These are phyloP conservation scores for Pseudopipra pipra DNA, from an alignment of 2,113 vertebrate species.

Conservation along the genomic window DNA sequence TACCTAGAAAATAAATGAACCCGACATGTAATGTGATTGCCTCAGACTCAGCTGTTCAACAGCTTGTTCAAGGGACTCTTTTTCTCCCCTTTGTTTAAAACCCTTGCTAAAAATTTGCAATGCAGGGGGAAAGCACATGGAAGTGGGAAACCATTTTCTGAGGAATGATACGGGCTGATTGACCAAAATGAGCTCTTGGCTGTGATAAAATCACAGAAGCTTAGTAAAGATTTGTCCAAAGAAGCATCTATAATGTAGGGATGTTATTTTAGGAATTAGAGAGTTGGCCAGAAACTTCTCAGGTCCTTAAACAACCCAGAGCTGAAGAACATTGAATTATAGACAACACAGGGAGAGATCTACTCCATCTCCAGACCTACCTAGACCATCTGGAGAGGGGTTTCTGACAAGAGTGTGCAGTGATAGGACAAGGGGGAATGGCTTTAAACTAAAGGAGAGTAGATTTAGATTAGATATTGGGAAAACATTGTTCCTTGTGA, in stretches of 20 bases:
- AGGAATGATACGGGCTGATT: background rate
- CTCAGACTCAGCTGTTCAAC: background rate
- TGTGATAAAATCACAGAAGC: background rate
- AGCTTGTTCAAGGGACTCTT: background rate
- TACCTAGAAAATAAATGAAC: slow-evolving; percentile 32
- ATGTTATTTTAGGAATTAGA: background rate
- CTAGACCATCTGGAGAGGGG: background rate
- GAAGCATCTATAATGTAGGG: background rate
- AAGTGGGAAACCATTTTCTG: background rate
- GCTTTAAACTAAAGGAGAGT: background rate
- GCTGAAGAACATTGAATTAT: background rate
- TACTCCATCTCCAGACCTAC: background rate
- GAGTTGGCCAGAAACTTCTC: background rate
- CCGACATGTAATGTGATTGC: background rate
- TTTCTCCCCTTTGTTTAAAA: background rate
- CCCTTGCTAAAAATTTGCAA: background rate
- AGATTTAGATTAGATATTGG: background rate
- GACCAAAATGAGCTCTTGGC: background rate
- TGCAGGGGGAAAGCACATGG: background rate
- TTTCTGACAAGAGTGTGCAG: background rate
- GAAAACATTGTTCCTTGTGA: background rate
- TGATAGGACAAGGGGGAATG: background rate
- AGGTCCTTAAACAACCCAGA: background rate
- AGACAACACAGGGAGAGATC: background rate
- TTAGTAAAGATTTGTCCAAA: background rate